phyloP scores from a whole-genome alignment of 1,140 invertebrate species.

The Aphaenogaster rudis region DNA sequence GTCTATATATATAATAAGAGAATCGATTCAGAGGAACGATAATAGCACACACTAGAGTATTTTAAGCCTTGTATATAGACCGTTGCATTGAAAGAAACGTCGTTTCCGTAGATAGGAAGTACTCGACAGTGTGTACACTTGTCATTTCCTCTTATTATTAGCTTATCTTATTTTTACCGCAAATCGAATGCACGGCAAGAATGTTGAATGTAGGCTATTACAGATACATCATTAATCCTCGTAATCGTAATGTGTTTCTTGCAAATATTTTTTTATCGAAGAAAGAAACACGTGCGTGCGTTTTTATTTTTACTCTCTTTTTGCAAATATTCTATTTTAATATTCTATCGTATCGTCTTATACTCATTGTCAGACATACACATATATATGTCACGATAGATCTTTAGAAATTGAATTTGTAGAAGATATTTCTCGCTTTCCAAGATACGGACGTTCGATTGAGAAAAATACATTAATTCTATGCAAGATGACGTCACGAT shows the following conservation, averaged over 20 bases:
- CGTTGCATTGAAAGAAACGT: conserved; percentile 41
- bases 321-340: background rate
- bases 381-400: background rate
- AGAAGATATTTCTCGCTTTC: conserved; percentile 3
- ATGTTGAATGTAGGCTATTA: background rate
- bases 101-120: conserved; percentile 61
- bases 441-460: background rate
- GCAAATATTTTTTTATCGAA: background rate
- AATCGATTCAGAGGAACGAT: conserved; percentile 63
- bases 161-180: conserved; percentile 53
- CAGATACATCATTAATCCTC: background rate
- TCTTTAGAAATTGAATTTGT: background rate
- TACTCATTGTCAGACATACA: too few relatives aligned
- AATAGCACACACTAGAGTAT: conserved; percentile 57
- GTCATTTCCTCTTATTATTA: conserved; percentile 56
- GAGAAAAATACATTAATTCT: conserved; percentile 34
- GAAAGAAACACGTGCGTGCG: background rate
- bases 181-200: background rate
- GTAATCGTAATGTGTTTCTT: background rate
- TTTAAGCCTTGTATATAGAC: conserved; percentile 68
- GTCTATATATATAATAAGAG: conserved; percentile 49
- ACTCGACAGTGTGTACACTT: conserved; percentile 28
- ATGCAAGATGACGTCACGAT: conserved; percentile 49
- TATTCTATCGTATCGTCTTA: background rate
- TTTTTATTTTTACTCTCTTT: background rate